Conservation (phyloP, 2,113 vertebrate genomes). For the Pluvianellus socialis region DNA sequence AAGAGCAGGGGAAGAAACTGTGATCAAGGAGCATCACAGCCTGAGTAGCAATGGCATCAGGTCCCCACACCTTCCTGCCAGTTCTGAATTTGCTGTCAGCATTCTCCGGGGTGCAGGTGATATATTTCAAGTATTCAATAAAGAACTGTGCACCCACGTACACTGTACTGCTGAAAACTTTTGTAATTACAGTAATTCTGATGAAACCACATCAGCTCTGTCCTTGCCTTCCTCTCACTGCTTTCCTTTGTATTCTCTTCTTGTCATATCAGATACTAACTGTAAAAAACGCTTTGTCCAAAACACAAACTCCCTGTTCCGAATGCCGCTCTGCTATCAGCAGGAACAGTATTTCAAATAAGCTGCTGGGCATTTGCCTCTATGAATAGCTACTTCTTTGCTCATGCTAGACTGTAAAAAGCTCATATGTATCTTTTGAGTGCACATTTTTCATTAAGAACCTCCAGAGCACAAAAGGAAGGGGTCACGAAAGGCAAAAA, state of each 20-base stretch:
- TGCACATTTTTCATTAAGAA: conserved; percentile 42
- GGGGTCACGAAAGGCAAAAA: not conserved
- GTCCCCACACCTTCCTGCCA: not conserved
- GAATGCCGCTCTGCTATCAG: not conserved
- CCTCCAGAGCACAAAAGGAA: not conserved
- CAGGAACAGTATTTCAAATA: conserved; percentile 34
- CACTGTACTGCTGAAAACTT: conserved; percentile 1
- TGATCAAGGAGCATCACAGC: accelerated
- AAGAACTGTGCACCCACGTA: not conserved
- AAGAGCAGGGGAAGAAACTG: not conserved
- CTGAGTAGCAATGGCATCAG: not conserved
- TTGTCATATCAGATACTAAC: conserved; percentile 8
- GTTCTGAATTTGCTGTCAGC: not conserved
- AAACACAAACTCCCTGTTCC: conserved; percentile 47
- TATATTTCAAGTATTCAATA: not conserved
- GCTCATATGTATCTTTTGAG: conserved; percentile 5
- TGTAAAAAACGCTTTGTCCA: conserved; percentile 43
- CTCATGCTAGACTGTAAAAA: conserved; percentile 21
- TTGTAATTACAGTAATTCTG: conserved; percentile 51
- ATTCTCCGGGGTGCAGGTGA: not conserved
- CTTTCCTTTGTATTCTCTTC: conserved; percentile 25
- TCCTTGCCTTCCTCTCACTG: conserved; percentile 11
- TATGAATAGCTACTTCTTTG: conserved; percentile 42
- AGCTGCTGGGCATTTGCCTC: conserved; percentile 40
- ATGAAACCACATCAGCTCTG: conserved; percentile 8